These are phyloP conservation scores for Sterna hirundo DNA, from an alignment of 2,113 vertebrate species.

Conservation along the genomic window DNA sequence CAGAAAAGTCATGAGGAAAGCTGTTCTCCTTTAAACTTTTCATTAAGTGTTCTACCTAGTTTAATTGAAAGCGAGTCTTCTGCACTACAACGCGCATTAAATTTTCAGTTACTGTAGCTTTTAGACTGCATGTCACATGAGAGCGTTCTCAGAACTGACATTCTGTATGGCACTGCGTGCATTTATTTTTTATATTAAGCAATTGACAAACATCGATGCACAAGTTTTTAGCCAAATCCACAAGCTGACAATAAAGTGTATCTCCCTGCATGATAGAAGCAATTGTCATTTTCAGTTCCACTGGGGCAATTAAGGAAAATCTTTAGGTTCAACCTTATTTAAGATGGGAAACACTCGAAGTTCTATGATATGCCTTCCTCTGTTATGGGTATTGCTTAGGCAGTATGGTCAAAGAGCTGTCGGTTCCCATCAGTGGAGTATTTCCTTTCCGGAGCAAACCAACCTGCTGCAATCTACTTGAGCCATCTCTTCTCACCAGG, in stretches of 20 bases:
- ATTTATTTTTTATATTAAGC: neutral
- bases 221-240: neutral
- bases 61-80: neutral
- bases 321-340: neutral
- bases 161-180: neutral
- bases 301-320: neutral
- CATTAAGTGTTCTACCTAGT: neutral
- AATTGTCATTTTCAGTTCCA: neutral
- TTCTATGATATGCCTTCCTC: neutral
- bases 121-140: neutral
- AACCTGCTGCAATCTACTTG: neutral
- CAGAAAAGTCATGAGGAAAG: neutral
- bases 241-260: neutral
- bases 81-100: neutral
- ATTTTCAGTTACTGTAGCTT: neutral
- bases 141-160: neutral
- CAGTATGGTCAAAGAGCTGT: neutral
- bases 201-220: neutral
- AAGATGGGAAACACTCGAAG: neutral
- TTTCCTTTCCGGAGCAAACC: neutral
- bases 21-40: neutral
- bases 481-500: neutral
- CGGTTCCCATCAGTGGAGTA: neutral
- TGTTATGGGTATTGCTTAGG: fast-evolving
- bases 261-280: neutral